Evolutionary conservation across 1,140 invertebrate genomes (phyloP), one percentile per base, ranked within the genome.

Genomic region (Chironomus striatipennis): DNA sequence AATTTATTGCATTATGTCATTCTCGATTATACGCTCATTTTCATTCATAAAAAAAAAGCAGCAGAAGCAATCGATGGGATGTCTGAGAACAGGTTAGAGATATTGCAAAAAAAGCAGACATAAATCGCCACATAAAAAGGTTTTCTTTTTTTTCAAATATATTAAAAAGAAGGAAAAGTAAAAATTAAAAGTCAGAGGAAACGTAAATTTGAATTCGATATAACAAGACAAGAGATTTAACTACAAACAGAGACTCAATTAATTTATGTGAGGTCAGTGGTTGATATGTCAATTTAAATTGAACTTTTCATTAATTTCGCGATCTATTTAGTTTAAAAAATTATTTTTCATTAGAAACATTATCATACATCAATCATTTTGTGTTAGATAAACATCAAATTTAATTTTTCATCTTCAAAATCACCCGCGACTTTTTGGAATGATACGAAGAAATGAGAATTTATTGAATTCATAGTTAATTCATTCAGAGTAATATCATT

Each of bases 1-100:
- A 57, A 57, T 57, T 57, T 57, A 57, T 57, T 57, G 47, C 12
- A 57, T 57, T 57, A 57, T 57, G 47, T 57, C 47, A 57, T 57
- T 15, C 12, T n/a, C 47, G 47, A 57, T 57, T 57, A 57, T 57
- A 57, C 47, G 47, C 47, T 57, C 12, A 57, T 57, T 57, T n/a
- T 57, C 47, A 57, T 57, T 57, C 47, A 34, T 34, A 57, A 57
- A 57, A 57, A 47, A 57, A 57, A 57, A n/a, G n/a, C n/a, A n/a
- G 9, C 12, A 57, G n/a, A 12, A 57, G 12, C 47, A 57, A 57
- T 34, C 24, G 24, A 34, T 34, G 24, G 24, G 24, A 34, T 34
- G 24, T 34, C 24, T 5, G 9, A 57, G n/a, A 57, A 57, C 47
- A 57, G 12, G 47, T 57, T 57, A 57, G 15, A 57, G 47, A 57